Evolutionary conservation across 2,113 vertebrate species (phyloP).

Genomic region (Oxyura jamaicensis): DNA sequence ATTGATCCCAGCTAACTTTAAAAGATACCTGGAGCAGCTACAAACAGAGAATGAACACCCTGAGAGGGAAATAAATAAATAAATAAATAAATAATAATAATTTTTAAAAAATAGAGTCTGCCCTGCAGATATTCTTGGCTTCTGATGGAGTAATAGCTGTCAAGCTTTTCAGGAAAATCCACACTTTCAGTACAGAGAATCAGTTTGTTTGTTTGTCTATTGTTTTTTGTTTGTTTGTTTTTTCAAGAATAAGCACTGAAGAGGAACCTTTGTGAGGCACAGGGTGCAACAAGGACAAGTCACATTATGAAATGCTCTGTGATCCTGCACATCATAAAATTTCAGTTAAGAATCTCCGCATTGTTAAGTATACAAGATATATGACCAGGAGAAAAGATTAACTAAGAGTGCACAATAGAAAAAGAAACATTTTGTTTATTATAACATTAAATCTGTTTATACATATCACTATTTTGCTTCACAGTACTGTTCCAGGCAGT

Average conservation of each 20-base stretch:
- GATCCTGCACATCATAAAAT: background rate
- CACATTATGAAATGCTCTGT: background rate
- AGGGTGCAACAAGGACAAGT: background rate
- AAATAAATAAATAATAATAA: no score
- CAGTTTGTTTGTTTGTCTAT: no score
- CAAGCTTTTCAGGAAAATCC: background rate
- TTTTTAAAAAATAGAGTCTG: no score
- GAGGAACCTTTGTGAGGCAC: background rate
- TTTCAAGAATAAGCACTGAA: background rate
- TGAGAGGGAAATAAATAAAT: no score
- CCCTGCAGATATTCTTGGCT: background rate
- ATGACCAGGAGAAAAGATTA: background rate
- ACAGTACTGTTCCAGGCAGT: background rate
- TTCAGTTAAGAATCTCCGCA: background rate
- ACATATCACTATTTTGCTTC: background rate
- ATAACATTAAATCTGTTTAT: background rate
- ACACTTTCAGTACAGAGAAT: background rate
- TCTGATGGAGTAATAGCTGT: background rate
- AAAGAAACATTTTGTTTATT: background rate
- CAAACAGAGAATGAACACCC: no score
- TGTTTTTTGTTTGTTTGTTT: background rate
- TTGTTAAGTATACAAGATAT: background rate
- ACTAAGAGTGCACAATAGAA: background rate
- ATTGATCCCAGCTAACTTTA: background rate
- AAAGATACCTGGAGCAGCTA: no score